Evolutionary conservation across 2,113 vertebrate genomes (phyloP).

Genomic region (Gavia stellata): DNA sequence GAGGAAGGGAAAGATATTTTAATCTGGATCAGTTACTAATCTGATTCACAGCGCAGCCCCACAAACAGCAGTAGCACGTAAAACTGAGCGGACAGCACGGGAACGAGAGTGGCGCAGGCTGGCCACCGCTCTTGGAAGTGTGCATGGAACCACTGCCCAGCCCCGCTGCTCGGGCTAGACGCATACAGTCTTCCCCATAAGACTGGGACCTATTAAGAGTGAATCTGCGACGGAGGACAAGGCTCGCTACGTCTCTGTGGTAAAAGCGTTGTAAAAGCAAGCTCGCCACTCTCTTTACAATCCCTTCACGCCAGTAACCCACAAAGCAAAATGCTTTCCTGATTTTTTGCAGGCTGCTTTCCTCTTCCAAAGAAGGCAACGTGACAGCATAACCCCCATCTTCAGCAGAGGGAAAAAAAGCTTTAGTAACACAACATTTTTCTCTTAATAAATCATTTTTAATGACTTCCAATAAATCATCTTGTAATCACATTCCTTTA

Average conservation of each 20-base stretch:
- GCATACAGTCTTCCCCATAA: not conserved
- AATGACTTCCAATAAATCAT: constrained; percentile 67
- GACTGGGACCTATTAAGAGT: not conserved
- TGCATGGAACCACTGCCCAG: not conserved
- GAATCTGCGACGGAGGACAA: not conserved
- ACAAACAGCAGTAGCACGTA: not conserved
- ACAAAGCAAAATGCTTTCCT: not conserved
- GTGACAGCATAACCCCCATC: not conserved
- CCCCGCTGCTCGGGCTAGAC: rapidly evolving
- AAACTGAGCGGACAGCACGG: not conserved
- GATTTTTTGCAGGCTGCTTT: not conserved
- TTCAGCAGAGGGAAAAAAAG: not conserved
- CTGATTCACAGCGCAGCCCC: not conserved
- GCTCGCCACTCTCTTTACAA: not conserved
- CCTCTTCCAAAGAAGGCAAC: not conserved
- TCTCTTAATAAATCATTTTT: constrained; percentile 65
- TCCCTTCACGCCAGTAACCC: not conserved
- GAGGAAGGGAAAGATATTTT: not conserved
- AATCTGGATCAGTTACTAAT: not conserved
- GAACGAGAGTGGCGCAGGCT: rapidly evolving
- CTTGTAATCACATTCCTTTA: constrained; percentile 56
- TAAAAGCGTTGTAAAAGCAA: not conserved
- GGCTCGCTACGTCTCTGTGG: not conserved
- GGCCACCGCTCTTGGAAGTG: not conserved
- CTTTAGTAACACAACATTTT: constrained; percentile 47